Conservation (phyloP, 2,888 invertebrate genomes). For the Lepidochitona cinerea region DNA sequence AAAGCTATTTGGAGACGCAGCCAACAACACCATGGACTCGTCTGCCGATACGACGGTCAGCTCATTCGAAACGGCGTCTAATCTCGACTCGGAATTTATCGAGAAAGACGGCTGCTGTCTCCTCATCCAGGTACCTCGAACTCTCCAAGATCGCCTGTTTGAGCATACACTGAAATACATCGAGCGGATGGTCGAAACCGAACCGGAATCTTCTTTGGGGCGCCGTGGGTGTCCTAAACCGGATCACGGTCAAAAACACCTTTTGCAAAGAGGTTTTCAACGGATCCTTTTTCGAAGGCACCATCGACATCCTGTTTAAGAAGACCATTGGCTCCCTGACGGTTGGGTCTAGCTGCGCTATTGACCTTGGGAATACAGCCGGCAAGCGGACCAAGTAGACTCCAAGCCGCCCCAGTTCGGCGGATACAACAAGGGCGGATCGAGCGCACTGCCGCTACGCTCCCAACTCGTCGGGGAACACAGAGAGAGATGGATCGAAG, state of each 20-base stretch:
- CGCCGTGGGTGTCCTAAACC: neutral
- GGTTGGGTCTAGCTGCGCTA: neutral
- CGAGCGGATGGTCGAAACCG: neutral
- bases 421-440: neutral
- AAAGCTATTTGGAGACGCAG: too few relatives aligned
- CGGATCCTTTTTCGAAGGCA: neutral
- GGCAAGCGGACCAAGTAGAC: neutral
- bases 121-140: neutral
- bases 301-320: neutral
- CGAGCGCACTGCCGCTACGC: neutral
- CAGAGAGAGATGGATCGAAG: neutral
- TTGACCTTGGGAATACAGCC: neutral
- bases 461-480: neutral
- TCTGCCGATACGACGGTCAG: too few relatives aligned
- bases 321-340: neutral
- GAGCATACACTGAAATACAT: neutral
- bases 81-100: too few relatives aligned
- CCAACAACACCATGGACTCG: too few relatives aligned
- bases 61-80: too few relatives aligned
- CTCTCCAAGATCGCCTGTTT: neutral
- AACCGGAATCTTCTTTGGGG: neutral
- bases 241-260: neutral
- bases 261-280: neutral
- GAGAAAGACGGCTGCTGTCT: neutral
- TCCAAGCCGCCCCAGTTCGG: neutral